phyloP scores from a whole-genome alignment of 2,797 vertebrate genomes.

The Macropodus opercularis region DNA sequence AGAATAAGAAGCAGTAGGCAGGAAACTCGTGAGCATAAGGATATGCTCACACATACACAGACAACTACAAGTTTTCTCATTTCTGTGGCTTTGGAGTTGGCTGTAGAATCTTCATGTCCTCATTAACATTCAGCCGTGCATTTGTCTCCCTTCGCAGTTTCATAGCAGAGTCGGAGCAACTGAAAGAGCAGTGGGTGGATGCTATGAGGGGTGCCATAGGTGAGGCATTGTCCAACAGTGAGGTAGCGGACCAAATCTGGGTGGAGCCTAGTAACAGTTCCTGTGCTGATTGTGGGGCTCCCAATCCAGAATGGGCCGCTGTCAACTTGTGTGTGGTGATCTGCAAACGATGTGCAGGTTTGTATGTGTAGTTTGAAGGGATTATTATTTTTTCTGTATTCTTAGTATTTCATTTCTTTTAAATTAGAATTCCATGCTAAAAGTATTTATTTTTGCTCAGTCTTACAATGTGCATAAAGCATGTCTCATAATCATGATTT shows the following conservation, averaged over 20 bases:
- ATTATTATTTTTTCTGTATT: conserved; percentile 8
- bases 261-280: conserved; percentile 82
- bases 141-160: conserved; percentile 82
- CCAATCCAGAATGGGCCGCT: conserved; percentile 92
- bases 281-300: conserved; percentile 88
- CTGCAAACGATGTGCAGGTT: conserved; percentile 94
- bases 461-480: too few species aligned
- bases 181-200: conserved; percentile 90
- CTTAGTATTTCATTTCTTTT: neutral
- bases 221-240: conserved; percentile 89
- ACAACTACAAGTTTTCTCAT: neutral
- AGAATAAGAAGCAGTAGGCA: conserved; percentile 20
- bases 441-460: too few species aligned
- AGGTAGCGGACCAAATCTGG: conserved; percentile 91
- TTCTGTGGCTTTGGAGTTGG: neutral
- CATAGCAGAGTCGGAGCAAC: conserved; percentile 86
- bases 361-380: conserved; percentile 18
- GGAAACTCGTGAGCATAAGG: conserved; percentile 5
- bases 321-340: conserved; percentile 95
- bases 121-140: conserved; percentile 20
- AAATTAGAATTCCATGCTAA: too few species aligned
- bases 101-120: conserved; percentile 34
- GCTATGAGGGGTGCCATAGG: conserved; percentile 88
- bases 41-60: neutral
- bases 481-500: neutral